Evolutionary conservation across 2,113 vertebrate genomes (phyloP).

Genomic region (Megaptera novaeangliae): DNA sequence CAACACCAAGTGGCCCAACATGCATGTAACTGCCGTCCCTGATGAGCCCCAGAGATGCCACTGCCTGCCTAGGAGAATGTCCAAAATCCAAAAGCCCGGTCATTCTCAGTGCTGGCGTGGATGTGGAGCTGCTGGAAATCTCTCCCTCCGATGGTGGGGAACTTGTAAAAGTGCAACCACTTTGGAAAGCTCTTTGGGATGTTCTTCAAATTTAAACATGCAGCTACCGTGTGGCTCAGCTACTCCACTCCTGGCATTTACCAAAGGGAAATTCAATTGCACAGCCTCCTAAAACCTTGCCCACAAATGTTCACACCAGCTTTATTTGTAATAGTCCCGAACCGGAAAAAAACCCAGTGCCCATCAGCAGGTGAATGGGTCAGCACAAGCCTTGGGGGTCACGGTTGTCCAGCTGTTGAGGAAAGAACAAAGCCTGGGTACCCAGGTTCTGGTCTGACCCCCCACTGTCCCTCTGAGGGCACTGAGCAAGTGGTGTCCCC

Average conservation of each 20-base stretch:
- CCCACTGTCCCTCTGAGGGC: fast-evolving
- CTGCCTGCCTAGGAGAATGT: fast-evolving
- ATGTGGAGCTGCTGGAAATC: fast-evolving
- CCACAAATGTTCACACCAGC: too few relatives aligned
- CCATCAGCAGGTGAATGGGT: background rate
- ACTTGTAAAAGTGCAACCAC: fast-evolving
- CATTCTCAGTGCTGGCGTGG: fast-evolving
- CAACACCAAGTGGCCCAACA: fast-evolving
- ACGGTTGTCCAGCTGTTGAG: fast-evolving
- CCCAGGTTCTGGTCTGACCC: background rate
- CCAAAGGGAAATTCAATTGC: fast-evolving
- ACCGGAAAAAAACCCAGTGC: too few relatives aligned
- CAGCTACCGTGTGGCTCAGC: background rate
- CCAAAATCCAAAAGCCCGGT: fast-evolving
- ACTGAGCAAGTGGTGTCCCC: too few relatives aligned
- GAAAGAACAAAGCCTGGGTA: background rate
- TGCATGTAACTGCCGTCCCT: fast-evolving
- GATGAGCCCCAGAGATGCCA: fast-evolving
- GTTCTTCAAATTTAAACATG: fast-evolving
- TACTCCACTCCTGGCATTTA: too few relatives aligned
- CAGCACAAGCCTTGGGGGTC: background rate
- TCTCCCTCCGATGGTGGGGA: too few relatives aligned
- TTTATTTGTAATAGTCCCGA: fast-evolving
- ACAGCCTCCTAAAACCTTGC: fast-evolving
- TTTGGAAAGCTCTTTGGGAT: background rate